These are phyloP conservation scores for Sepioteuthis lessoniana DNA, from an alignment of 2,888 invertebrate species.

Conservation along the genomic window DNA sequence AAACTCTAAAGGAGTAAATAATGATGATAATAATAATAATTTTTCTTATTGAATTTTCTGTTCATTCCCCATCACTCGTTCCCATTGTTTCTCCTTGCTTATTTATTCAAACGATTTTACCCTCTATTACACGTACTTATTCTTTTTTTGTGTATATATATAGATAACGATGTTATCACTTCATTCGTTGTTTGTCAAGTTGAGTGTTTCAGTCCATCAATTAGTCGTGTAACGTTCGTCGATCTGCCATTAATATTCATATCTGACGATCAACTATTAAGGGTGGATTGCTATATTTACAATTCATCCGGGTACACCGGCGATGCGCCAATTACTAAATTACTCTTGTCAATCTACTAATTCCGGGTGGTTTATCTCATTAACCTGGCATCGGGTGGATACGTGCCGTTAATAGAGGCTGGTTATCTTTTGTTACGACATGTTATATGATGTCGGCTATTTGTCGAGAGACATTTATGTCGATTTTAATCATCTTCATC, in stretches of 20 bases:
- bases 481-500: neutral
- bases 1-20: too few species aligned
- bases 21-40: too few species aligned
- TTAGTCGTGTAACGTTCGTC: neutral
- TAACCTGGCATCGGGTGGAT: neutral
- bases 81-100: too few species aligned
- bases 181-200: neutral
- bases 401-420: neutral
- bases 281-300: neutral
- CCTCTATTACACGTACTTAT: too few species aligned
- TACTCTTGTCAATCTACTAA: neutral
- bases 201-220: neutral
- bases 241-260: neutral
- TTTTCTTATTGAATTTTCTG: too few species aligned
- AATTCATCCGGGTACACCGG: neutral
- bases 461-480: neutral
- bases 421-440: neutral
- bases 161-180: neutral
- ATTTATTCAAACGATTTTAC: too few species aligned
- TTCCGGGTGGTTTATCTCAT: neutral
- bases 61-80: too few species aligned
- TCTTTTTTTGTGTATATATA: too few species aligned
- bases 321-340: neutral
- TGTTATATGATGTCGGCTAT: neutral
- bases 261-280: neutral